Evolutionary conservation across 2,113 vertebrate species (phyloP), one percentile per base, ranked within the genome.

Genomic region (Glaucidium brasilianum): DNA sequence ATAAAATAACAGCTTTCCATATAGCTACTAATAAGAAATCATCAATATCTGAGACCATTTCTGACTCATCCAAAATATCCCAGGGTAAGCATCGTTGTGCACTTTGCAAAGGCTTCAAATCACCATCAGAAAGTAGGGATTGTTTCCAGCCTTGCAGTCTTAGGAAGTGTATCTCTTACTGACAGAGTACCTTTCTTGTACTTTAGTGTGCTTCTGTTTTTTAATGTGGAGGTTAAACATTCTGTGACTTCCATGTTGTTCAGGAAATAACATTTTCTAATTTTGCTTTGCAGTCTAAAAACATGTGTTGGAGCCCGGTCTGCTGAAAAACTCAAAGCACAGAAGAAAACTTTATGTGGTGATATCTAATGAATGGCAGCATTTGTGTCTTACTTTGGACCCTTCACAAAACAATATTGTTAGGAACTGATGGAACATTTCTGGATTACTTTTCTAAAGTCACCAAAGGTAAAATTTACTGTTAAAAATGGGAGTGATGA

Each of bases 401-500:
- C 97, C 88, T 99, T 99, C 87, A 98, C 98, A 10, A 97, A 97
- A 71, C 88, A 75, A 2, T 98, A 99, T 90, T 96, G 92, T 6
- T 95, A 95, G 72, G 98, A 99, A 27, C 96, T 98, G 75, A 90
- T 98, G 10, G 79, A 97, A 73, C 81, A 94, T 81, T 89, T 92
- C 75, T 98, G 98, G 98, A 96, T 99, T 85, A 98, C 98, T 27
- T 99, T 99, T 91, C 98, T 99, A 74, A 97, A 94, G 80, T 97
- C 97, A 94, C 92, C 97, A 43, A 98, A 97, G 97, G 98, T 98
- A 97, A 95, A 87, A 82, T 22, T 50, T 82, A 4, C 27, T 68
- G 71, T 59, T 37, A 27, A 59, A 71, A 85, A 55, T 39, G 6
- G 4, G 12, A n/a, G 23, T 53, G 25, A 72, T 71, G 17, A 3